Conservation (phyloP, 1,140 invertebrate genomes). For the Calliphora vicina region DNA sequence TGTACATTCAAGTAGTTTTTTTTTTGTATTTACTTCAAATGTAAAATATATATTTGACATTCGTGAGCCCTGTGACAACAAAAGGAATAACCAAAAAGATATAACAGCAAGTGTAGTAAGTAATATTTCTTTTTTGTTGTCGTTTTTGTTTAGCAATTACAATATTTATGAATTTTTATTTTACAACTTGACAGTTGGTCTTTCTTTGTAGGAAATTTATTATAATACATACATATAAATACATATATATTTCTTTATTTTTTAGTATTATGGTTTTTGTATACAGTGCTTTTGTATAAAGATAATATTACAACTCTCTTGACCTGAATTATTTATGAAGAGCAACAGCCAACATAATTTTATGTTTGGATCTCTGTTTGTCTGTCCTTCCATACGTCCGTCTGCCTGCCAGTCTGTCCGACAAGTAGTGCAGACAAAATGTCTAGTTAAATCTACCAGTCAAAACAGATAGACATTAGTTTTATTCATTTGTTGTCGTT, state of each 20-base stretch:
- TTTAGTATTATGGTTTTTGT: background rate
- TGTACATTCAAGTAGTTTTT: no score
- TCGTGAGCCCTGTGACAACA: no score
- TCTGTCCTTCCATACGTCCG: background rate
- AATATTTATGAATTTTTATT: conserved; percentile 3
- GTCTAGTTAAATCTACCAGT: background rate
- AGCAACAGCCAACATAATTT: background rate
- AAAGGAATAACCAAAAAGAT: no score
- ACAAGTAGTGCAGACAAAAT: background rate
- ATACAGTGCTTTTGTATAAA: background rate
- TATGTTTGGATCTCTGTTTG: background rate
- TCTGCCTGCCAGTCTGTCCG: background rate
- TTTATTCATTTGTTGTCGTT: background rate
- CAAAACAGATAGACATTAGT: background rate
- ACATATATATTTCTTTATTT: background rate
- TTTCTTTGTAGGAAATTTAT: background rate
- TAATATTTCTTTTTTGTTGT: background rate
- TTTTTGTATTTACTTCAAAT: no score
- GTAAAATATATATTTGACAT: no score
- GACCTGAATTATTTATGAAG: background rate
- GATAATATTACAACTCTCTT: background rate
- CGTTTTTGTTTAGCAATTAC: background rate
- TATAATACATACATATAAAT: background rate
- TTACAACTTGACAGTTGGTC: background rate
- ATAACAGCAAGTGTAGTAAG: no score